phyloP scores from a whole-genome alignment of 2,888 invertebrate species.

The Syritta pipiens region DNA sequence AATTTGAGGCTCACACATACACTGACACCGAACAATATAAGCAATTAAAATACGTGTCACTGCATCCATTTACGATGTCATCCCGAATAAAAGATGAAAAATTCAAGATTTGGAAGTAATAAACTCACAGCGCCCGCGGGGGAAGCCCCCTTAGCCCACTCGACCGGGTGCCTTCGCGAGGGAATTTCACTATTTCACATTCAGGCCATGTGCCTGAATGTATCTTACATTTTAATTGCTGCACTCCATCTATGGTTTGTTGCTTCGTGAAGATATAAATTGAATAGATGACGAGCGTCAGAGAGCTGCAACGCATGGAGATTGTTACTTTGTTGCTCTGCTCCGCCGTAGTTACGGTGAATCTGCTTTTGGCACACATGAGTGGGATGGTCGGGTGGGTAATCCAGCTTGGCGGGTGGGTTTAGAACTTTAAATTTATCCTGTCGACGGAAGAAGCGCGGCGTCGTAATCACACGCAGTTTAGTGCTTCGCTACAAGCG shows the following conservation, averaged over 20 bases:
- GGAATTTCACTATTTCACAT: slow-evolving; percentile 27
- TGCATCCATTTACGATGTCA: slow-evolving; percentile 59
- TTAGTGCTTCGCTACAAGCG: too few relatives aligned
- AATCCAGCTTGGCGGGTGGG: too few relatives aligned
- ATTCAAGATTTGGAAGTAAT: too few relatives aligned
- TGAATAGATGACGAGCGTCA: slow-evolving; percentile 37
- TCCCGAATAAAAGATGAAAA: slow-evolving; percentile 1
- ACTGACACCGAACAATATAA: slow-evolving; percentile 61
- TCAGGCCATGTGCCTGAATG: slow-evolving; percentile 51
- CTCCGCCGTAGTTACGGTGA: too few relatives aligned
- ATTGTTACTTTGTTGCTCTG: slow-evolving; percentile 7
- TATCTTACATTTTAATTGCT: slow-evolving; percentile 66
- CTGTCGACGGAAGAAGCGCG: too few relatives aligned
- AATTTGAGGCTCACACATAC: slow-evolving; percentile 16
- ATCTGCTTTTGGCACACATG: too few relatives aligned
- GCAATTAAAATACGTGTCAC: slow-evolving; percentile 68
- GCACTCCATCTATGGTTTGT: slow-evolving; percentile 57
- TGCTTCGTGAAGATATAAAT: slow-evolving; percentile 43
- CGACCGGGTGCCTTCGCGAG: slow-evolving; percentile 2
- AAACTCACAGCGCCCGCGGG: too few relatives aligned
- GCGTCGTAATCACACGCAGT: too few relatives aligned
- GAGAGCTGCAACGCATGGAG: not conserved
- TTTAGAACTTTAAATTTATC: too few relatives aligned
- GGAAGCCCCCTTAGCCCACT: too few relatives aligned
- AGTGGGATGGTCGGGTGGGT: too few relatives aligned